Conservation (phyloP, 1,140 invertebrate genomes). For the Archivesica marissinica region DNA sequence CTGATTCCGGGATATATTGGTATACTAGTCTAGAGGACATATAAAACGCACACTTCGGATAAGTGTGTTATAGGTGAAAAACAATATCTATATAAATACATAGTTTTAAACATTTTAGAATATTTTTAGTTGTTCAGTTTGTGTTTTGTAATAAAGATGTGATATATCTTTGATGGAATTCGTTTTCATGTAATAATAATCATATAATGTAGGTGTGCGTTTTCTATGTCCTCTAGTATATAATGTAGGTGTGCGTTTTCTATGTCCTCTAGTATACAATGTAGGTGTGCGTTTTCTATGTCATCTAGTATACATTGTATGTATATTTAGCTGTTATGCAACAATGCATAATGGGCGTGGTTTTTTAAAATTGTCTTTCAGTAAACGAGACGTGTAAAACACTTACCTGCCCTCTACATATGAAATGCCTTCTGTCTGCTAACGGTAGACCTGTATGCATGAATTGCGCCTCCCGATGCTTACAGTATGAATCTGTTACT, state of each 20-base stretch:
- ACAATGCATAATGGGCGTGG: neutral
- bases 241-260: neutral
- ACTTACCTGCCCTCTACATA: conserved; percentile 89
- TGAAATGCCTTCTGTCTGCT: conserved; percentile 91
- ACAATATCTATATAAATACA: too few species aligned
- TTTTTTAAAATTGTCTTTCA: conserved; percentile 82
- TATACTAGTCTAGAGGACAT: too few species aligned
- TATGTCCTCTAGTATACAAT: neutral
- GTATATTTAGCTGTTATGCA: neutral
- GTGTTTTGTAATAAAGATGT: too few species aligned
- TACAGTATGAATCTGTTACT: conserved; percentile 36
- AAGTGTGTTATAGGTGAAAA: too few species aligned
- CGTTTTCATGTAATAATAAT: too few species aligned
- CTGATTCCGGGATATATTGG: too few species aligned
- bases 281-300: neutral
- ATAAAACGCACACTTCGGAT: too few species aligned
- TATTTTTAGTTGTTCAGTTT: too few species aligned
- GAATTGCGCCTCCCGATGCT: conserved; percentile 60
- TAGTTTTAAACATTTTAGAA: too few species aligned
- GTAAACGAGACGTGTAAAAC: conserved; percentile 90
- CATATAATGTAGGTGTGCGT: neutral
- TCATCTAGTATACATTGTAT: neutral
- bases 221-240: neutral
- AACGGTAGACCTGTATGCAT: conserved; percentile 87
- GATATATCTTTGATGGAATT: too few species aligned